These are phyloP conservation scores for Euwallacea similis DNA, from an alignment of 1,140 invertebrate species.

Conservation along the genomic window DNA sequence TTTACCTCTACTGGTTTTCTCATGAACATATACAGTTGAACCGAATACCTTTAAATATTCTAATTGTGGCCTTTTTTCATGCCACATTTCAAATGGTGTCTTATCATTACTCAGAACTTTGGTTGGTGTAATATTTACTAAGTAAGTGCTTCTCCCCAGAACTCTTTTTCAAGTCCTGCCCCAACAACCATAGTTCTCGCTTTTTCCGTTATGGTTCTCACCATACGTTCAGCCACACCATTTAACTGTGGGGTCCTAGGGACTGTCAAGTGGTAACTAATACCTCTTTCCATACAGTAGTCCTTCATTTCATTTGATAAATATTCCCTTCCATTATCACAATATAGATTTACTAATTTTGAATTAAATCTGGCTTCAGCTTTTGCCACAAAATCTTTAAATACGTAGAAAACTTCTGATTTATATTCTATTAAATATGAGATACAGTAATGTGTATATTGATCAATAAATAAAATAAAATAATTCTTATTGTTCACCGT, in stretches of 20 bases:
- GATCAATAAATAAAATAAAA: slow-evolving; percentile 52
- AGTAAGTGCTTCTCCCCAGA: slow-evolving; percentile 55
- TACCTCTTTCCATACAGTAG: slow-evolving; percentile 54
- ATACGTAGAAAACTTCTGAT: slow-evolving; percentile 50
- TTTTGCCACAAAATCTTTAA: slow-evolving; percentile 50
- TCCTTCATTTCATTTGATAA: slow-evolving; percentile 53
- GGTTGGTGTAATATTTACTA: slow-evolving; percentile 55
- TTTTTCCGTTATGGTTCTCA: slow-evolving; percentile 55
- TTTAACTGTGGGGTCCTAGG: slow-evolving; percentile 58
- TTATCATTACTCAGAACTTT: slow-evolving; percentile 48
- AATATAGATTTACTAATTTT: slow-evolving; percentile 52
- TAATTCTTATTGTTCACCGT: slow-evolving; percentile 51
- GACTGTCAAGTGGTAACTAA: slow-evolving; percentile 55
- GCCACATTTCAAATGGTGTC: slow-evolving; percentile 57
- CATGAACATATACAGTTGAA: slow-evolving; percentile 53
- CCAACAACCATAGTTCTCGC: slow-evolving; percentile 52
- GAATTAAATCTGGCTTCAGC: slow-evolving; percentile 51
- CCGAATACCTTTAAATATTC: slow-evolving; percentile 57
- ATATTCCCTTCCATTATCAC: slow-evolving; percentile 55
- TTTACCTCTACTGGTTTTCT: slow-evolving; percentile 53
- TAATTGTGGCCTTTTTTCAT: slow-evolving; percentile 54
- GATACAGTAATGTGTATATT: slow-evolving; percentile 51
- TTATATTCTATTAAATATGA: slow-evolving; percentile 50
- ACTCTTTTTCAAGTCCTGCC: slow-evolving; percentile 45
- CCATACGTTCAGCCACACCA: slow-evolving; percentile 57